Evolutionary conservation across 2,113 vertebrate genomes (phyloP).

Genomic region (Poecilia latipinna): DNA sequence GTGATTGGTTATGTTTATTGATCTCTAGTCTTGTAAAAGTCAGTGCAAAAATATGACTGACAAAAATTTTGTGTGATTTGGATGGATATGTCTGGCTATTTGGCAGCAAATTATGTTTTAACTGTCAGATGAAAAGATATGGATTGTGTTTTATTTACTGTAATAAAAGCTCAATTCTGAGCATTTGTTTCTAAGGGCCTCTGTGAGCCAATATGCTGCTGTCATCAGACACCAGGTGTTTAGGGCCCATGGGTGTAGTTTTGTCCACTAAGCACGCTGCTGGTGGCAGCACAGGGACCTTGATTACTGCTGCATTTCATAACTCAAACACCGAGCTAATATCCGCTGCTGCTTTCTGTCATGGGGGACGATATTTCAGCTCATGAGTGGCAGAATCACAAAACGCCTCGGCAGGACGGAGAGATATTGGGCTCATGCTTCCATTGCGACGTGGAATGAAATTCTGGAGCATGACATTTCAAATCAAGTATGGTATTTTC

Average conservation of each 20-base stretch:
- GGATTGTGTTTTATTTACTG: neutral
- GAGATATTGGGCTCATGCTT: conserved; percentile 27
- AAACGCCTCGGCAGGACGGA: conserved; percentile 37
- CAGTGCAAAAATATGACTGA: too few species aligned
- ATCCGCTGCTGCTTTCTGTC: conserved; percentile 44
- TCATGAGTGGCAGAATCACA: conserved; percentile 45
- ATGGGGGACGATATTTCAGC: conserved; percentile 54
- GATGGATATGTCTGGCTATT: too few species aligned
- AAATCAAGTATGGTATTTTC: conserved; percentile 37
- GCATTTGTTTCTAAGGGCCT: conserved; percentile 12
- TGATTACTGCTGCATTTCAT: conserved; percentile 58
- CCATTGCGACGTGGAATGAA: conserved; percentile 27
- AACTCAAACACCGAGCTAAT: conserved; percentile 51
- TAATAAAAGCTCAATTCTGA: conserved; percentile 13
- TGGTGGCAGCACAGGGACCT: conserved; percentile 52
- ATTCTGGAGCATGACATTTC: conserved; percentile 49
- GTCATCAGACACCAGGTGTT: conserved; percentile 16
- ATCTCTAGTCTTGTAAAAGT: too few species aligned
- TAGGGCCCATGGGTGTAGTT: conserved; percentile 24
- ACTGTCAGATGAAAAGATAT: too few species aligned
- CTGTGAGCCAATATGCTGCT: conserved; percentile 11
- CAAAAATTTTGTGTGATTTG: too few species aligned
- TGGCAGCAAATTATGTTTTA: too few species aligned
- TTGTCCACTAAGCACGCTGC: conserved; percentile 39
- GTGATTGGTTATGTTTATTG: too few species aligned